Evolutionary conservation across 2,113 vertebrate species (phyloP), one percentile per base, ranked within the genome.

Genomic region (Cygnus atratus): DNA sequence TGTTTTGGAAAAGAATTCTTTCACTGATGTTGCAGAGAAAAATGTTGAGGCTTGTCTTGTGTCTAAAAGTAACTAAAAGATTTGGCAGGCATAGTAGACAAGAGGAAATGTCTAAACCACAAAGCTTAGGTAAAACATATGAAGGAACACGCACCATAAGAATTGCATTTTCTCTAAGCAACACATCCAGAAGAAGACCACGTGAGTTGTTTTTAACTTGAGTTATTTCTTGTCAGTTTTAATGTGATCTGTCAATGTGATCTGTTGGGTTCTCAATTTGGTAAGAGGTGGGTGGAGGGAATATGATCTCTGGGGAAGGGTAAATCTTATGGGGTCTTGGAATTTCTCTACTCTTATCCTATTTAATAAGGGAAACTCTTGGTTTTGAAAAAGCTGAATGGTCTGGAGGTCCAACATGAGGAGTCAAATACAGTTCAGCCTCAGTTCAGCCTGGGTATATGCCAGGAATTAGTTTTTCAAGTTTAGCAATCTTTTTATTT

Each of bases 201-300:
- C 77, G 94, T 97, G 87, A 96, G 95, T 96, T 87, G 46, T 62
- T 93, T 92, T 88, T 71, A 83, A 90, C 52, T 92, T 93, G 46
- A 77, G n/a, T 75, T 95, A 61, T 67, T 95, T 83, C 22, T 67
- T 87, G 6, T 75, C 48, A 10, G 4, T 68, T 28, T 58, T 75
- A 87, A 55, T 66, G 26, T 62, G 39, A 84, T 68, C n/a, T 71
- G 9, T 44, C 84, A 14, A 28, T 75, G 13, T 58, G 57, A 77
- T 19, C 16, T 63, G 15, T 28, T 39, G 16, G 20, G 11, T 86
- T 88, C 50, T 91, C 29, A 59, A 2, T 0, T 2, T 73, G 50
- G 13, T 63, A 61, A 52, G 50, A 57, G 12, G 31, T 16, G 41
- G 18, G 26, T 74, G 73, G 43, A 75, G n/a, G 29, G 43, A 71